Base-by-base conservation (phyloP, 2,888 invertebrate species). In the Agonopterix alstromeriana region DNA sequence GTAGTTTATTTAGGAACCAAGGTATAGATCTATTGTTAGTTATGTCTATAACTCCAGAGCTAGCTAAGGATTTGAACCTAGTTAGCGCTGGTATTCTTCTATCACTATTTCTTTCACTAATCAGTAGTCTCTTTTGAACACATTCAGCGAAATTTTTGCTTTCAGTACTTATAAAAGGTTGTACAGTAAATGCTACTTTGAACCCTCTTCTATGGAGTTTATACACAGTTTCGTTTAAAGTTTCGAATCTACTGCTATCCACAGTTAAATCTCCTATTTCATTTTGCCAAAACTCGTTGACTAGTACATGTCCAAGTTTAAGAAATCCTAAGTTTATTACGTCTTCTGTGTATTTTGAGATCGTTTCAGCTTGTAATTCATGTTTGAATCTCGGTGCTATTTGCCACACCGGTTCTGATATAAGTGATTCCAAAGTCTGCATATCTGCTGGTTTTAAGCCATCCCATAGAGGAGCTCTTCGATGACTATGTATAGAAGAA, bases 121-220 rank as follows among this genome's bases (percentile, higher is more conserved):
- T 92, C 2, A 97, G 77, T n/a, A 96, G 70, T 48, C 93, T 90
- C 48, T 92, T 92, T 46, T 92, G 90, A 0, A 97, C 94, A 0
- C 95, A 94, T 60, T 95, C 93, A 47, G 92, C 93, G 69, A 97
- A 97, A 63, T 94, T 95, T 1, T 84, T 82, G 56, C 97, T 96
- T 63, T 96, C 95, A 0, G 96, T 95, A 47, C 95, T 94, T 36
- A 97, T 93, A 70, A 96, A 98, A 0, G 98, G 97, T 67, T 97
- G 97, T 0, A 97, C 91, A n/a, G 96, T 94, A 57, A 98, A 93
- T 0, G 94, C 95, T 10, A 98, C 93, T 65, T 95, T 92, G 57
- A 97, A 98, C 0, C 97, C 97, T 55, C 96, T 89, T 36, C 97
- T 90, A 56, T 94, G 94, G 38, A 97, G 89, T 47, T 95, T 94